Base-by-base conservation (phyloP, 2,888 invertebrate genomes). In the Beris morrisii region DNA sequence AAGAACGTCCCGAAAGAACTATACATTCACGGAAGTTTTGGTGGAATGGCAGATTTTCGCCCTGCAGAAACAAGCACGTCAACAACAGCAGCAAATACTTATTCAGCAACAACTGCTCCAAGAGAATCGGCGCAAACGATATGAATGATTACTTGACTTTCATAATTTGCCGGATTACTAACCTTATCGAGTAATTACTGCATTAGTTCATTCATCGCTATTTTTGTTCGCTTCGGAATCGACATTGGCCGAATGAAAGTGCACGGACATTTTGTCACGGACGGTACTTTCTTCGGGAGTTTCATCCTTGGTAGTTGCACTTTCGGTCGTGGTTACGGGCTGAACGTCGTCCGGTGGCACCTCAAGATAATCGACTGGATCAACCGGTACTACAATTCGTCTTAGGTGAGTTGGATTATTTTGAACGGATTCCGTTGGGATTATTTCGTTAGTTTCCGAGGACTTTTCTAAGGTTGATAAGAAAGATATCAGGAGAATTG, bases 21-120 rank as follows among this genome's bases (percentile, higher is more conserved):
- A 11, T 96, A 96, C 76, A 87, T 96, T 67, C 88, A 91, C 81
- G 96, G 96, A 65, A 90, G 94, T 75, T 94, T 95, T 70, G 94
- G 95, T 53, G 93, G 95, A 73, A 99, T n/a, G n/a, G n/a, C n/a
- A n/a, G n/a, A n/a, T n/a, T n/a, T n/a, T n/a, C n/a, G n/a, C n/a
- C n/a, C n/a, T n/a, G n/a, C n/a, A n/a, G n/a, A n/a, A n/a, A n/a
- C n/a, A n/a, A n/a, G n/a, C n/a, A n/a, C n/a, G n/a, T n/a, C n/a
- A n/a, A n/a, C n/a, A n/a, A n/a, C n/a, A n/a, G n/a, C n/a, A n/a
- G n/a, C n/a, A n/a, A n/a, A n/a, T n/a, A n/a, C n/a, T n/a, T n/a
- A n/a, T n/a, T n/a, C n/a, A n/a, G n/a, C n/a, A n/a, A n/a, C n/a
- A n/a, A n/a, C n/a, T n/a, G n/a, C n/a, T n/a, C n/a, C n/a, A n/a